Percentiles rank a stretch among this genome's conserved stretches.
phyloP scores from a whole-genome alignment of 2,797 vertebrate species.

The Arrhamphus sclerolepis region DNA sequence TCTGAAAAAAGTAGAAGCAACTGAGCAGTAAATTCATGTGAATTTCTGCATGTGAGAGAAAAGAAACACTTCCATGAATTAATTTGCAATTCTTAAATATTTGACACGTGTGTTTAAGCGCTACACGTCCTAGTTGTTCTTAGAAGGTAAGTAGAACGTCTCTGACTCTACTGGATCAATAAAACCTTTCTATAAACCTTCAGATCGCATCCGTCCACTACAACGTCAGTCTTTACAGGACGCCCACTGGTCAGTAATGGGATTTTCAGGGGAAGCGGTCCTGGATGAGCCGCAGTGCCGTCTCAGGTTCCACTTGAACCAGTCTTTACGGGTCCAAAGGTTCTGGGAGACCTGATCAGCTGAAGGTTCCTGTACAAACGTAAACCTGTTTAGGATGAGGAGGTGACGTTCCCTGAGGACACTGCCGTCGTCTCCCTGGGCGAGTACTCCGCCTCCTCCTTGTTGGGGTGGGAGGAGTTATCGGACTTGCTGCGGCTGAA shows the following conservation, averaged over 20 bases:
- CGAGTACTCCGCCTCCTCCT: constrained; percentile 87
- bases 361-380: constrained; percentile 35
- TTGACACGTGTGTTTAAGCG: constrained; percentile 27
- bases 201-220: background rate
- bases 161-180: constrained; percentile 26
- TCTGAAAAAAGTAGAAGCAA: no score
- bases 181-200: constrained; percentile 23
- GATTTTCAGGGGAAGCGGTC: no score
- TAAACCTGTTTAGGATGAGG: constrained; percentile 65
- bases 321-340: no score
- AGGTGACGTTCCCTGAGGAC: constrained; percentile 84
- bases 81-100: constrained; percentile 47
- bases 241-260: no score
- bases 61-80: constrained; percentile 7
- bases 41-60: background rate
- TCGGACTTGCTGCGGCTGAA: constrained; percentile 97
- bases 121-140: constrained; percentile 47
- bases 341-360: constrained; percentile 31
- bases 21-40: constrained; percentile 27
- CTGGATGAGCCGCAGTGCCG: no score
- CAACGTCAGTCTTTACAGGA: no score
- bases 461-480: constrained; percentile 95
- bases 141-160: constrained; percentile 35
- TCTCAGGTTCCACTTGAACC: no score
- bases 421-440: constrained; percentile 87